Evolutionary conservation across 2,888 invertebrate genomes (phyloP).

Genomic region (Artemia sinica): DNA sequence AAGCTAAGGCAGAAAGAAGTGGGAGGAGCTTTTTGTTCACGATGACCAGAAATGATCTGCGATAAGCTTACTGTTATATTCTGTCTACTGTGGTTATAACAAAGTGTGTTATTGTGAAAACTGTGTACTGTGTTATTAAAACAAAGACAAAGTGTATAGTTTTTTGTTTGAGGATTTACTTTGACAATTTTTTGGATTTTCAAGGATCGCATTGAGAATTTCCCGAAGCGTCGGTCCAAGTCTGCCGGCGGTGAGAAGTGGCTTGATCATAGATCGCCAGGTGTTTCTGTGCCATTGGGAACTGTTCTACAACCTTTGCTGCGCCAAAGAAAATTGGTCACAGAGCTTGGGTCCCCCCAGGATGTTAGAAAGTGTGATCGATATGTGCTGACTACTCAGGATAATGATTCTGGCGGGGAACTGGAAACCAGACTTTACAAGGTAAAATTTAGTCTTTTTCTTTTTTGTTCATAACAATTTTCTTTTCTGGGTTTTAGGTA

Average conservation of each 20-base stretch:
- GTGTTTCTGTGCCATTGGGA: constrained; percentile 52
- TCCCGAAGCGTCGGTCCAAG: background rate
- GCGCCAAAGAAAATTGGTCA: constrained; percentile 54
- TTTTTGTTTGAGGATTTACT: too few species aligned
- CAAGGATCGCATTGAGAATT: background rate
- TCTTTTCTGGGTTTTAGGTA: too few species aligned
- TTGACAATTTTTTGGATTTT: too few species aligned
- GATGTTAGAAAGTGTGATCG: constrained; percentile 41
- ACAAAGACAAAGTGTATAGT: too few species aligned
- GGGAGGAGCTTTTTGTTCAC: too few species aligned
- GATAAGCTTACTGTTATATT: too few species aligned
- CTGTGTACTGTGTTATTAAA: too few species aligned
- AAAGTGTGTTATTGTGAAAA: too few species aligned
- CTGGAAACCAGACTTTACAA: constrained; percentile 82
- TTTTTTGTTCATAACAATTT: too few species aligned
- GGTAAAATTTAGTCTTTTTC: constrained; percentile 32
- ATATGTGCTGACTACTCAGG: constrained; percentile 81
- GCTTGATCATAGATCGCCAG: constrained; percentile 69
- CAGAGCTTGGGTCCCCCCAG: constrained; percentile 47
- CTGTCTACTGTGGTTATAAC: too few species aligned
- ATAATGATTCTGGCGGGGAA: constrained; percentile 72
- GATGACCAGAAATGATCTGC: too few species aligned
- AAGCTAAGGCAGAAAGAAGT: too few species aligned
- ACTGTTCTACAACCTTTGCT: constrained; percentile 75
- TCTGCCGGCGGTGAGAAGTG: constrained; percentile 39